Conservation (phyloP, 2,888 invertebrate genomes). For the Nemurella pictetii region DNA sequence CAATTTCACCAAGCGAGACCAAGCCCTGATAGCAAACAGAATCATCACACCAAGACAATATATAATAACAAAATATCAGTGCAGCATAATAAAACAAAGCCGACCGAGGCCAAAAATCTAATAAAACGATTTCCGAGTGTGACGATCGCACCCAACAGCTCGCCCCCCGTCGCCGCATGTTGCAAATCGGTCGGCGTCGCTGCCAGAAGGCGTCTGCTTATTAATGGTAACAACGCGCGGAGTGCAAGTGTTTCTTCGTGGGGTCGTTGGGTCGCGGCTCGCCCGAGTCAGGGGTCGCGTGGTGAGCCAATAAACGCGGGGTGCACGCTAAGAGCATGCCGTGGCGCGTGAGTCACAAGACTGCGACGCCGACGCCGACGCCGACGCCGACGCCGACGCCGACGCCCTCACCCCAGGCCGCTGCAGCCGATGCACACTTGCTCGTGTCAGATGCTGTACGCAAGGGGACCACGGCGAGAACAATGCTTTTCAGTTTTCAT, state of each 20-base stretch:
- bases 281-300: too few relatives aligned
- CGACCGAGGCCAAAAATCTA: neutral
- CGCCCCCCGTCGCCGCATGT: neutral
- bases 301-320: neutral
- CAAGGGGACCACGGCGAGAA: slow-evolving; percentile 13
- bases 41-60: too few relatives aligned
- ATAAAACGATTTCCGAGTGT: neutral
- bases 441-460: slow-evolving; percentile 1
- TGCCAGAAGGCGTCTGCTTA: neutral
- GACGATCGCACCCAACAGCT: too few relatives aligned
- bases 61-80: too few relatives aligned
- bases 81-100: neutral
- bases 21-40: too few relatives aligned
- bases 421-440: slow-evolving; percentile 18
- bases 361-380: neutral
- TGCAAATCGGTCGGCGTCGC: neutral
- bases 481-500: slow-evolving; percentile 20
- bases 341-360: neutral
- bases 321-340: neutral
- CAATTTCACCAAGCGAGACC: too few relatives aligned
- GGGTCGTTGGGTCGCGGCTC: neutral
- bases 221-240: neutral
- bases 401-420: neutral
- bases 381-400: neutral
- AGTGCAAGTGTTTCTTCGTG: neutral